A percentile compares a stretch with the other conserved stretches of the same genome.
Conservation (phyloP, 2,113 vertebrate genomes). For the Balaenoptera acutorostrata region DNA sequence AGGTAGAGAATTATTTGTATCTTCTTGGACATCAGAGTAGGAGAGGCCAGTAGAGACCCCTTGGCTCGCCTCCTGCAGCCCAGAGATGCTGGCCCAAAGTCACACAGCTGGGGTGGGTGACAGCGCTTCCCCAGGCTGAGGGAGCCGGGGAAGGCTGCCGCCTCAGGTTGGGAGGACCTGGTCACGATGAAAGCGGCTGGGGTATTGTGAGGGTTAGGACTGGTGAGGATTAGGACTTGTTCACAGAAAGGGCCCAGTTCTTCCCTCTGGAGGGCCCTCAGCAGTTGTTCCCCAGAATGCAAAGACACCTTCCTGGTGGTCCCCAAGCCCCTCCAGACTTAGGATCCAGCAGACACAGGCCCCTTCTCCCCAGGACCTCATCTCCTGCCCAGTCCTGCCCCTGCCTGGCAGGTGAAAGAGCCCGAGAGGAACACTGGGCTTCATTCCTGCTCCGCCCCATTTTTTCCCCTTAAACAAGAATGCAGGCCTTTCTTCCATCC, state of each 20-base stretch:
- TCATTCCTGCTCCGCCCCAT: not conserved
- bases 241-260: not conserved
- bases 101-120: not conserved
- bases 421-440: not conserved
- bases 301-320: not conserved
- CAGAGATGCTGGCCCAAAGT: not conserved
- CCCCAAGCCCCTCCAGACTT: not conserved
- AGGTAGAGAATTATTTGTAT: not conserved
- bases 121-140: not conserved
- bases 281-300: not conserved
- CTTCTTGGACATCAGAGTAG: not conserved
- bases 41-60: not conserved
- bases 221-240: not conserved
- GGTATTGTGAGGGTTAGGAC: not conserved
- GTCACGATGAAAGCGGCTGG: not conserved
- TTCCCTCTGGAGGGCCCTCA: not conserved
- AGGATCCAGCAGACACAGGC: not conserved
- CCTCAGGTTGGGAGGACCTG: not conserved
- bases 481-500: not conserved
- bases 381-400: not conserved
- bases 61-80: not conserved
- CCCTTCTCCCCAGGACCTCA: not conserved
- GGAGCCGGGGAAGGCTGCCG: not conserved
- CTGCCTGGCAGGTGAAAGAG: not conserved
- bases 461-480: not conserved